These are phyloP conservation scores for Sycophila texana DNA, from an alignment of 2,888 invertebrate genomes.

Conservation along the genomic window DNA sequence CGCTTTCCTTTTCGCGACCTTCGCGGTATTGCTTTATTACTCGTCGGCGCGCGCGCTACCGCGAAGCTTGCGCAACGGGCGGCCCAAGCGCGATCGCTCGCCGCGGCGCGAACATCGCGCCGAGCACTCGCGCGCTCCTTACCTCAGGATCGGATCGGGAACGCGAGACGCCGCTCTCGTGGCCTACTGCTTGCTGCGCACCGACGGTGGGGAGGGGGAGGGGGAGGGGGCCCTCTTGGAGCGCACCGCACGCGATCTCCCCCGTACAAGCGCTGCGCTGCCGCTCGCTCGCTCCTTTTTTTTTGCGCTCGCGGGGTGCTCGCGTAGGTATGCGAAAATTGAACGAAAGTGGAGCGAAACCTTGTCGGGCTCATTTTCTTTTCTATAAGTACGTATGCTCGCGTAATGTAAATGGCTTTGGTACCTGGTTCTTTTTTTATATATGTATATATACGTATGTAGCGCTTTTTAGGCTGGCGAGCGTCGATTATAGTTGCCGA, in stretches of 20 bases:
- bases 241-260: conserved; percentile 14
- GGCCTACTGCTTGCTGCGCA: not conserved
- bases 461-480: too few species aligned
- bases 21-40: conserved; percentile 52
- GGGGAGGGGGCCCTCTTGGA: conserved; percentile 4
- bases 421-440: not conserved
- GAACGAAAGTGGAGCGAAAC: conserved; percentile 36
- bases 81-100: not conserved
- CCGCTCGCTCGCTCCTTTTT: not conserved
- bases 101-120: not conserved
- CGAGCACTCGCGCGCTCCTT: too few species aligned
- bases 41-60: conserved; percentile 30
- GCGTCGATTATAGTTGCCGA: too few species aligned
- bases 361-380: conserved; percentile 44
- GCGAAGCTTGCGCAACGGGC: conserved; percentile 31
- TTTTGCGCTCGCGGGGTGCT: not conserved
- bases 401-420: not conserved
- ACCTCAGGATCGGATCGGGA: not conserved
- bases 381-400: not conserved
- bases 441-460: not conserved
- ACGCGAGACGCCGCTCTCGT: not conserved
- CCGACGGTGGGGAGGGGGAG: too few species aligned
- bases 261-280: not conserved
- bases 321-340: conserved; percentile 26
- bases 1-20: conserved; percentile 52